Conservation (phyloP, 2,797 vertebrate genomes). For the Propithecus perrieri region DNA sequence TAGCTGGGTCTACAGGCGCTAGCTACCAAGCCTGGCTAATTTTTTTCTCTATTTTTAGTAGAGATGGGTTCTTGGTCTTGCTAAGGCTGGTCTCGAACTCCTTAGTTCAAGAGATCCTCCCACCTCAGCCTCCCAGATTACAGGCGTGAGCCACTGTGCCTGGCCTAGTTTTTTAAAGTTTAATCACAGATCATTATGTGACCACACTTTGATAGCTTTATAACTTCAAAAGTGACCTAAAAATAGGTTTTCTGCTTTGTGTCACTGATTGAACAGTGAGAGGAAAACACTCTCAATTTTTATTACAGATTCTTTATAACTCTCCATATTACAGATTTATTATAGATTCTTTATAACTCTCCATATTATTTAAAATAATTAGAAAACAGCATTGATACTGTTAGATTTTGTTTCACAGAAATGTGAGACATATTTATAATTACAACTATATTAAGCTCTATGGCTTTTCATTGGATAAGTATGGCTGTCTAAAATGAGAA, state of each 20-base stretch:
- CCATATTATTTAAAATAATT: not conserved
- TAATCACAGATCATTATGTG: not conserved
- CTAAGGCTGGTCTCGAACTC: not conserved
- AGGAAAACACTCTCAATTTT: not conserved
- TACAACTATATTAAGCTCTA: not conserved
- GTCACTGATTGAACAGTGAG: not conserved
- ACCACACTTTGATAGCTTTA: not conserved
- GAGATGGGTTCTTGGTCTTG: not conserved
- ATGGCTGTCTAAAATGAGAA: not conserved
- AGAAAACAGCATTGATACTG: not conserved
- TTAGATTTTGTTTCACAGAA: not conserved
- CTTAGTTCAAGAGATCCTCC: not conserved
- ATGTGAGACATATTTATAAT: not conserved
- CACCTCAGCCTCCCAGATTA: not conserved
- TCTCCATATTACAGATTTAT: slow-evolving; percentile 61
- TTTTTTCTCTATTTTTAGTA: not conserved
- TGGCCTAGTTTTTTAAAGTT: not conserved
- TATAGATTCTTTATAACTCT: slow-evolving; percentile 73
- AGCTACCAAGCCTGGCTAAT: not conserved
- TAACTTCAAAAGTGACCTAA: not conserved
- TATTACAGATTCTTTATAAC: slow-evolving; percentile 80
- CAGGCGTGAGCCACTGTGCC: not conserved
- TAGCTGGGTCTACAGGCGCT: not conserved
- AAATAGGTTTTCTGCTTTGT: not conserved
- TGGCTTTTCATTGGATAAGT: not conserved